Percentiles rank a stretch among this genome's conserved stretches.
phyloP scores from a whole-genome alignment of 2,888 invertebrate species.

The Dromius quadrimaculatus region DNA sequence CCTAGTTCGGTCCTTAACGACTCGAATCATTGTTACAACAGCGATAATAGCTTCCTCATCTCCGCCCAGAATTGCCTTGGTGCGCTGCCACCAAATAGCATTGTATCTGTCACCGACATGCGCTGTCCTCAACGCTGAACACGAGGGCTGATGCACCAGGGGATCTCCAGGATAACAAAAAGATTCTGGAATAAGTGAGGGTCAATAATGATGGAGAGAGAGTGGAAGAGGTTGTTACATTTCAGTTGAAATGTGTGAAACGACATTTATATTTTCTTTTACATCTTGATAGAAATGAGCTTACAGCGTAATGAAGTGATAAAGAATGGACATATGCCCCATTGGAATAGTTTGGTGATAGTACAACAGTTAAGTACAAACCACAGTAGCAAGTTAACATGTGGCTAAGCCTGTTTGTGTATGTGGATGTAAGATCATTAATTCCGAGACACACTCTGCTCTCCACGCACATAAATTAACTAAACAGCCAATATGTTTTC shows the following conservation, averaged over 20 bases:
- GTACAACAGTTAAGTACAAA: conserved; percentile 5
- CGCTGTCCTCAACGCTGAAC: conserved; percentile 57
- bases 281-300: too few species aligned
- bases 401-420: conserved; percentile 18
- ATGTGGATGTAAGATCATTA: conserved; percentile 29
- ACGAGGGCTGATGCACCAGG: neutral
- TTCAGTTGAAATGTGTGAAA: neutral
- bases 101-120: conserved; percentile 65
- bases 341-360: conserved; percentile 30
- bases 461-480: conserved; percentile 50
- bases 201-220: conserved; percentile 9
- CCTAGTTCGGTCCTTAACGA: conserved; percentile 56
- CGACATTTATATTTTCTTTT: neutral
- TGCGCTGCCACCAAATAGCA: conserved; percentile 62
- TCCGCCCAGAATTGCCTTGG: conserved; percentile 54
- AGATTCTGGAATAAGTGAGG: neutral
- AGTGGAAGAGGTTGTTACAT: too few species aligned
- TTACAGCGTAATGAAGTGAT: neutral
- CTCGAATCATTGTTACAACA: conserved; percentile 60
- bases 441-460: conserved; percentile 43
- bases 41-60: conserved; percentile 60
- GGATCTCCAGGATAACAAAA: too few species aligned
- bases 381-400: conserved; percentile 19
- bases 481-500: conserved; percentile 52
- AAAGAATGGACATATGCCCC: conserved; percentile 9